These are phyloP conservation scores for Notiomystis cincta DNA, from an alignment of 2,113 vertebrate species.

Conservation along the genomic window DNA sequence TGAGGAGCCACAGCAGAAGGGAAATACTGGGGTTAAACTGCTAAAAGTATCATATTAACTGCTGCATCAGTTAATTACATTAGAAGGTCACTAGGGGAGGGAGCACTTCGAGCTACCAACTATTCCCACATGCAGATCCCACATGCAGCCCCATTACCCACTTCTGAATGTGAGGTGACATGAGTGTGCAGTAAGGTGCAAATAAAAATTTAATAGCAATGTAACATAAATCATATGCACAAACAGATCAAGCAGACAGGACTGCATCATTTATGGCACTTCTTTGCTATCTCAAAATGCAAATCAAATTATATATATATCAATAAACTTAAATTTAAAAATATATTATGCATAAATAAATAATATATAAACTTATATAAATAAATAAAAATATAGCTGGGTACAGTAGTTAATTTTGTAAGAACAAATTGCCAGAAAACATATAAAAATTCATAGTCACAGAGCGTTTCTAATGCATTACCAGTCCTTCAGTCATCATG, in stretches of 20 bases:
- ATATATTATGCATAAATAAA: not conserved
- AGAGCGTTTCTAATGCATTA: not conserved
- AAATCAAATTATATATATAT: not conserved
- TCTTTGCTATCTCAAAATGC: not conserved
- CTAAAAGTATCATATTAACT: not conserved
- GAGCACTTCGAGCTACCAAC: not conserved
- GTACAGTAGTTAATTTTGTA: not conserved
- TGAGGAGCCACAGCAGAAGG: not conserved
- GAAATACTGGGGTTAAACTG: not conserved
- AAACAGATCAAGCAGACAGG: not conserved
- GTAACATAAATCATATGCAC: not conserved
- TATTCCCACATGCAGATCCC: not conserved
- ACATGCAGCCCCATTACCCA: not conserved
- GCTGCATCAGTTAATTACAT: not conserved
- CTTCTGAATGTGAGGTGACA: not conserved
- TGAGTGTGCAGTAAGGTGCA: not conserved
- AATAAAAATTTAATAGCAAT: not conserved
- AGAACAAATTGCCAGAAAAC: not conserved
- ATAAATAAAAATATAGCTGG: not conserved
- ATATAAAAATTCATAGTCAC: not conserved
- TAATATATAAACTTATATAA: not conserved
- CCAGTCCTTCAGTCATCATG: not conserved
- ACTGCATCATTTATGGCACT: not conserved
- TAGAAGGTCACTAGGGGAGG: not conserved
- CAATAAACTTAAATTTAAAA: not conserved